Conservation (phyloP, 2,888 invertebrate species). For the Cephus runcator region DNA sequence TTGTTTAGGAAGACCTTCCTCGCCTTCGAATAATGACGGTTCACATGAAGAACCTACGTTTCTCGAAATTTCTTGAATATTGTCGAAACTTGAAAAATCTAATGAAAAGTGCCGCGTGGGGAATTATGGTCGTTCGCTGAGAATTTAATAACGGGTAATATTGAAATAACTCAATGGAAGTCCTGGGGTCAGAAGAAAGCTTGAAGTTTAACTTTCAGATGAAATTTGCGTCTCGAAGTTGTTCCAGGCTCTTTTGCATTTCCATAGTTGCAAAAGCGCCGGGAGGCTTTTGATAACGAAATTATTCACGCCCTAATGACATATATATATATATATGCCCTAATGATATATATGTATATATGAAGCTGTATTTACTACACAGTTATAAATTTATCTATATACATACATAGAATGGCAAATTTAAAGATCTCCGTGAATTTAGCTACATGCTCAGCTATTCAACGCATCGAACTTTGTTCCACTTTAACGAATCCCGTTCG, state of each 20-base stretch:
- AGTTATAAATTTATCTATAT: neutral
- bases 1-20: neutral
- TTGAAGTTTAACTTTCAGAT: neutral
- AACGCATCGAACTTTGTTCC: neutral
- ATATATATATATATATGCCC: neutral
- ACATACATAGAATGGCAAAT: neutral
- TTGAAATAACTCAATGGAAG: neutral
- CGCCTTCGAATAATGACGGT: neutral
- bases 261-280: neutral
- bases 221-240: slow-evolving; percentile 3
- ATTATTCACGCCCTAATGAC: neutral
- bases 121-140: neutral
- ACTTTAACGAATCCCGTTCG: neutral
- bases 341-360: neutral
- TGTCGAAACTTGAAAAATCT: neutral
- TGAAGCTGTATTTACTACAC: neutral
- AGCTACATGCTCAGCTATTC: neutral
- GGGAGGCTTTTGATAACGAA: neutral
- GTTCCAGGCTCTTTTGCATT: neutral
- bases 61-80: neutral
- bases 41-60: neutral
- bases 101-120: neutral
- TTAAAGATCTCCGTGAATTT: neutral
- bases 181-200: neutral
- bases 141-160: neutral